Percentiles rank a stretch among this genome's conserved stretches.
These are phyloP conservation scores for Halcyon leucocephala DNA, from an alignment of 2,797 vertebrate species.

Conservation along the genomic window DNA sequence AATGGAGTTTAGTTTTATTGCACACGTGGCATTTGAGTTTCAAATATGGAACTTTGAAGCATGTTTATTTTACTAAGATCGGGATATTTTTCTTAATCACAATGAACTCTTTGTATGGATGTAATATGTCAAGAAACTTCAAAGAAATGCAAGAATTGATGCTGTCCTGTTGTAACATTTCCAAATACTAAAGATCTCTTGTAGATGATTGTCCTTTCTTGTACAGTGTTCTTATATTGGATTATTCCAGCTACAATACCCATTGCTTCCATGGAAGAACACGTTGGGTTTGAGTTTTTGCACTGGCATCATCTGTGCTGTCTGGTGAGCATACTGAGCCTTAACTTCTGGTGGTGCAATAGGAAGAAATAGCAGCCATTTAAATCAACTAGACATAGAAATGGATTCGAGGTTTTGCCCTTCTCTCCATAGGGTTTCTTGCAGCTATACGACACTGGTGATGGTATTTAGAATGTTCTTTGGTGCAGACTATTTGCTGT, in stretches of 20 bases:
- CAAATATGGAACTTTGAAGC: slow-evolving; percentile 43
- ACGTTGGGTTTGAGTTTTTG: background rate
- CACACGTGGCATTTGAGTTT: slow-evolving; percentile 49
- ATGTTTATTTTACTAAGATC: slow-evolving; percentile 57
- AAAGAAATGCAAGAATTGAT: slow-evolving; percentile 33
- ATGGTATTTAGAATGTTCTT: background rate
- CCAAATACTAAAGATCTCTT: background rate
- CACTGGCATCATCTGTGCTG: background rate
- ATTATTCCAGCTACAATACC: background rate
- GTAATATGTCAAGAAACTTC: slow-evolving; percentile 26
- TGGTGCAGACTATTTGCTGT: background rate
- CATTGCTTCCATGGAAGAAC: background rate
- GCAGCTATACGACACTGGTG: background rate
- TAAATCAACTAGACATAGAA: background rate
- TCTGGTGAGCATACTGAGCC: slow-evolving; percentile 29
- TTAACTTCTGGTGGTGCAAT: slow-evolving; percentile 22
- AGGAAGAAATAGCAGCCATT: background rate
- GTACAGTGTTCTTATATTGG: background rate
- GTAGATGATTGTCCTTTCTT: slow-evolving; percentile 17
- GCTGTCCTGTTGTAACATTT: slow-evolving; percentile 36
- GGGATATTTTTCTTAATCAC: slow-evolving; percentile 48
- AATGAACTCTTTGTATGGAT: slow-evolving; percentile 52
- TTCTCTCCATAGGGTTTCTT: background rate
- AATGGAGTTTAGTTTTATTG: slow-evolving; percentile 52
- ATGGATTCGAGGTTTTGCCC: background rate